Evolutionary conservation across 2,888 invertebrate genomes (phyloP).

Genomic region (Andrena camellia): DNA sequence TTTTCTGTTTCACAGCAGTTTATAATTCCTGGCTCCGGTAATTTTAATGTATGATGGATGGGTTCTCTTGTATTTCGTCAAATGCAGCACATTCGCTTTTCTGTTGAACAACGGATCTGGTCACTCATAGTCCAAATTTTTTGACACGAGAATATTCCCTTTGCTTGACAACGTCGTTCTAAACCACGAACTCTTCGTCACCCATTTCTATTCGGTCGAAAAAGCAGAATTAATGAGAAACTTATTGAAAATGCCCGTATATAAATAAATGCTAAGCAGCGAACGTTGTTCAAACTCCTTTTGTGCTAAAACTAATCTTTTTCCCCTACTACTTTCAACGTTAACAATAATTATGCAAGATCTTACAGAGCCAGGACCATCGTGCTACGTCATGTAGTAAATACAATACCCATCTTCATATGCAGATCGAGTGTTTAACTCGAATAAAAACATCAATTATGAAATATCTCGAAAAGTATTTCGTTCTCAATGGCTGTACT

Average conservation of each 20-base stretch:
- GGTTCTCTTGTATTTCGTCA: neutral
- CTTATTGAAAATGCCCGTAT: neutral
- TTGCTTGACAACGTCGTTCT: neutral
- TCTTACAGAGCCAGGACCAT: neutral
- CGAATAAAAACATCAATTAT: too few relatives aligned
- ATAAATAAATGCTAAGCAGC: neutral
- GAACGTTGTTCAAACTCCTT: neutral
- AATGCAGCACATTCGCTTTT: slow-evolving; percentile 1
- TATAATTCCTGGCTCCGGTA: neutral
- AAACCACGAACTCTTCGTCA: neutral
- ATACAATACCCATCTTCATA: too few relatives aligned
- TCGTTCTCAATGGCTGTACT: too few relatives aligned
- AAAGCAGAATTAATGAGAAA: neutral
- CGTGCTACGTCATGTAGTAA: too few relatives aligned
- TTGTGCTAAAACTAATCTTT: neutral
- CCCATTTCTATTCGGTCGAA: neutral
- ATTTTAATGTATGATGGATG: neutral
- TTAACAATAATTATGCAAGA: neutral
- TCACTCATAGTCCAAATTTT: slow-evolving; percentile 4
- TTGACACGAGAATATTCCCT: neutral
- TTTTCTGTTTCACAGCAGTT: neutral
- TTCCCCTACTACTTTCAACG: neutral
- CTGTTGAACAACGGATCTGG: neutral
- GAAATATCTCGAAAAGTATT: too few relatives aligned
- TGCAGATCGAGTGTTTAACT: too few relatives aligned